These are phyloP conservation scores for Eurytoma californica DNA, from an alignment of 2,888 invertebrate genomes.

Conservation along the genomic window DNA sequence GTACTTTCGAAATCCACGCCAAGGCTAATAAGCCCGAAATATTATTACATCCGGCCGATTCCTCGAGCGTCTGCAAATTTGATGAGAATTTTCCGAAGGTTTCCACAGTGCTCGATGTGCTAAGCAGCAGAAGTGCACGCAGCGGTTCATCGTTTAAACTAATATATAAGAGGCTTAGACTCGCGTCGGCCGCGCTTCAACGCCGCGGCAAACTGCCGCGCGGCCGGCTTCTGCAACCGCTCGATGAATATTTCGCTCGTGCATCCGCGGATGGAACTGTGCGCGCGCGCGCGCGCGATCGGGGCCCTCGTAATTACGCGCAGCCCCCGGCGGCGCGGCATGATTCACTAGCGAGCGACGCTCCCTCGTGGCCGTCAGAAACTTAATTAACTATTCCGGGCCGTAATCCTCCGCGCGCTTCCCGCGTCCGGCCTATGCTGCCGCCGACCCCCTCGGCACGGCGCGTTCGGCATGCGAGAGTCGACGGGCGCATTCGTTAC, in stretches of 20 bases:
- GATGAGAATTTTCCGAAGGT: constrained; percentile 14
- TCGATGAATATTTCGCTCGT: constrained; percentile 20
- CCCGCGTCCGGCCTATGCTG: constrained; percentile 26
- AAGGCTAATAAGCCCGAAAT: constrained; percentile 30
- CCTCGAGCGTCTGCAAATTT: constrained; percentile 24
- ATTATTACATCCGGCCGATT: constrained; percentile 18
- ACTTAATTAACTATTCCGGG: constrained; percentile 71
- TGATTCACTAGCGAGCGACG: constrained; percentile 66
- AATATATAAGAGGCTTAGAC: constrained; percentile 38
- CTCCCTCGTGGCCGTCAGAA: constrained; percentile 66
- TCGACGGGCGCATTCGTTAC: constrained; percentile 21
- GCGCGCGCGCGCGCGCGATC: background rate
- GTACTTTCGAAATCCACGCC: constrained; percentile 7
- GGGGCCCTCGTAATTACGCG: constrained; percentile 66
- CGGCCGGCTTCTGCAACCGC: too few species aligned
- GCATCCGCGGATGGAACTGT: background rate
- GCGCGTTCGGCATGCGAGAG: constrained; percentile 51
- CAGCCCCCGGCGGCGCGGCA: constrained; percentile 57
- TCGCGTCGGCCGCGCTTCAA: background rate
- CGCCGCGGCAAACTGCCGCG: background rate
- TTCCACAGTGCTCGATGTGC: background rate
- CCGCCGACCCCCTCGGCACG: constrained; percentile 48
- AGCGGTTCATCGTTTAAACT: constrained; percentile 24
- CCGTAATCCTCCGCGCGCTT: constrained; percentile 63
- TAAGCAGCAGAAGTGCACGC: constrained; percentile 25